Evolutionary conservation across 2,888 invertebrate genomes (phyloP).

Genomic region (Drosophila incognita): DNA sequence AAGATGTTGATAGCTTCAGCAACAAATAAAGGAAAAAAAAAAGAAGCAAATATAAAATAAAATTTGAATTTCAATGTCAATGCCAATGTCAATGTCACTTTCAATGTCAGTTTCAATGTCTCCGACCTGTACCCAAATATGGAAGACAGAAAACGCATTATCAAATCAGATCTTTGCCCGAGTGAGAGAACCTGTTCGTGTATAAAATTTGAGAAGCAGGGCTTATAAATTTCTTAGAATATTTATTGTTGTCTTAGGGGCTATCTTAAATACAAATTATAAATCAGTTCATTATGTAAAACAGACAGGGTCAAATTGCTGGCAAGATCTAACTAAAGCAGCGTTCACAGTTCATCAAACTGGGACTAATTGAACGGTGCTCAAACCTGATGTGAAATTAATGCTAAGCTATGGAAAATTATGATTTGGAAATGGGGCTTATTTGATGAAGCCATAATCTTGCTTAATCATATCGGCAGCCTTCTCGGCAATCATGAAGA

Average conservation of each 20-base stretch:
- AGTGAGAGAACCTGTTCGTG: neutral
- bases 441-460: constrained; percentile 84
- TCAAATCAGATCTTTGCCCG: neutral
- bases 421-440: neutral
- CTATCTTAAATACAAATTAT: constrained; percentile 71
- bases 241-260: constrained; percentile 51
- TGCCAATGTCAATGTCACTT: constrained; percentile 37
- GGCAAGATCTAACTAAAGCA: constrained; percentile 27
- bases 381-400: constrained; percentile 52
- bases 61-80: neutral
- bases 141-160: neutral
- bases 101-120: constrained; percentile 25
- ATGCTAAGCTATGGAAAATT: neutral
- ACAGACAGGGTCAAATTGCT: constrained; percentile 13
- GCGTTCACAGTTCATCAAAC: constrained; percentile 11
- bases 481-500: constrained; percentile 87
- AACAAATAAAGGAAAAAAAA: neutral
- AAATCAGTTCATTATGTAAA: constrained; percentile 71
- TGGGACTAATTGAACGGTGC: constrained; percentile 25
- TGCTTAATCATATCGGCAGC: constrained; percentile 87
- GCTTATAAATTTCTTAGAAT: constrained; percentile 36
- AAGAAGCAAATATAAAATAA: constrained; percentile 20
- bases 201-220: neutral
- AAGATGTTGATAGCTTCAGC: neutral
- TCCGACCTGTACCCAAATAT: neutral